phyloP scores from a whole-genome alignment of 1,140 invertebrate species.

The Ceratina calcarata region DNA sequence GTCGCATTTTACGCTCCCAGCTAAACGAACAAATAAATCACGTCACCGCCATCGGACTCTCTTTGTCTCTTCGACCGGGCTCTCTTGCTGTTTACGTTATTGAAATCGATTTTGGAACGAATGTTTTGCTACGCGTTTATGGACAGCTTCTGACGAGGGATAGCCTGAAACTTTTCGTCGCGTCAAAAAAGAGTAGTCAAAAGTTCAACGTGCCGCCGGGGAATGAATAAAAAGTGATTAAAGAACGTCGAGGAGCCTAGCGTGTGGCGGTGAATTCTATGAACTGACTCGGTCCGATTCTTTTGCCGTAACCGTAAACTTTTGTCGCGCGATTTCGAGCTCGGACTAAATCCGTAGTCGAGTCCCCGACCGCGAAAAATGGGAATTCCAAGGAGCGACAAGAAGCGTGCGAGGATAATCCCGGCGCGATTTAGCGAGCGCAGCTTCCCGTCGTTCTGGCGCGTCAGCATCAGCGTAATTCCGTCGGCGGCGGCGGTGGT shows the following conservation, averaged over 20 bases:
- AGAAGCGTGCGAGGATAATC: not conserved
- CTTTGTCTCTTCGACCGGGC: not conserved
- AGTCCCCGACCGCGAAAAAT: conserved; percentile 7
- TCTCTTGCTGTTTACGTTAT: conserved; percentile 5
- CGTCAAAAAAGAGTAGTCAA: too few species aligned
- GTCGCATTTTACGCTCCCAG: conserved; percentile 21
- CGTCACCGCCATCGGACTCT: not conserved
- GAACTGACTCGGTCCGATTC: too few species aligned
- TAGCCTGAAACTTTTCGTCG: not conserved
- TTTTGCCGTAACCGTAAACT: too few species aligned
- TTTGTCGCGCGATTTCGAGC: not conserved
- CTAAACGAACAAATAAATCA: conserved; percentile 36
- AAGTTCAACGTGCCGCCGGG: too few species aligned
- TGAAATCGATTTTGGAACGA: conserved; percentile 21
- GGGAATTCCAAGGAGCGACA: conserved; percentile 16
- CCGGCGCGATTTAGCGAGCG: conserved; percentile 14
- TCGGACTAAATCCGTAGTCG: too few species aligned
- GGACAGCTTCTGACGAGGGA: not conserved
- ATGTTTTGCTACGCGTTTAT: not conserved
- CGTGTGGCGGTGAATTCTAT: too few species aligned
- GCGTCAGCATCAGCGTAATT: conserved; percentile 36
- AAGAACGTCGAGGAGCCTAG: too few species aligned
- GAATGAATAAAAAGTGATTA: too few species aligned
- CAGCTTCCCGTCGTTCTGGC: conserved; percentile 15
- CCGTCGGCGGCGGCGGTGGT: too few species aligned